phyloP scores from a whole-genome alignment of 2,888 invertebrate genomes.

The Sphecodes monilicornis region DNA sequence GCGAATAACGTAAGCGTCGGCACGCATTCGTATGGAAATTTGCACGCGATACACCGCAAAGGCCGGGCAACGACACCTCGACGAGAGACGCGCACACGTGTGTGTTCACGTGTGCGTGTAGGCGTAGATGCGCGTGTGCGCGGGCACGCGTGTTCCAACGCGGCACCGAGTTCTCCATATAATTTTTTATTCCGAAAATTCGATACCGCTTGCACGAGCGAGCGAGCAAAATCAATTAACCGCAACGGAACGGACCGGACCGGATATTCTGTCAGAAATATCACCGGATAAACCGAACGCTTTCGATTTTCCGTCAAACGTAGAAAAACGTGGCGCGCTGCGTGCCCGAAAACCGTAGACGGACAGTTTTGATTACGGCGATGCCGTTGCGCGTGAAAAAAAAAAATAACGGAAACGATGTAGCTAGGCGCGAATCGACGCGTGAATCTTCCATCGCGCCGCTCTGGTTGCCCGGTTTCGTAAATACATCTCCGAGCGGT shows the following conservation, averaged over 20 bases:
- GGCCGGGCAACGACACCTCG: constrained; percentile 58
- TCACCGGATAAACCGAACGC: constrained; percentile 19
- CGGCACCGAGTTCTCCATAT: constrained; percentile 12
- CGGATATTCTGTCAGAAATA: constrained; percentile 39
- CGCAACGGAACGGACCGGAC: constrained; percentile 27
- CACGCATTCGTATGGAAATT: constrained; percentile 69
- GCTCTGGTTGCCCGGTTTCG: neutral
- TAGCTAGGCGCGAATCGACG: constrained; percentile 7
- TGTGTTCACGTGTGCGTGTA: neutral
- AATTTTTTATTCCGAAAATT: constrained; percentile 42
- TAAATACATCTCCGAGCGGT: constrained; percentile 8
- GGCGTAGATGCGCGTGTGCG: neutral
- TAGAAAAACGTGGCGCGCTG: constrained; percentile 9
- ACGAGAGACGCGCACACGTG: constrained; percentile 27
- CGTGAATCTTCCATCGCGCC: neutral
- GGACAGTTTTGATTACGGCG: constrained; percentile 30
- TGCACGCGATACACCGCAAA: constrained; percentile 63
- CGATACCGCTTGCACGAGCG: constrained; percentile 13
- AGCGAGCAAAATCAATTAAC: constrained; percentile 38
- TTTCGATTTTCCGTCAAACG: constrained; percentile 15
- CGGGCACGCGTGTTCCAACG: neutral
- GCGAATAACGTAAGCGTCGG: constrained; percentile 61
- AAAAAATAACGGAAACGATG: constrained; percentile 14
- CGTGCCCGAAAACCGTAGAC: constrained; percentile 7
- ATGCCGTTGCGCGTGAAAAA: neutral